These are phyloP conservation scores for Eristalis intricaria DNA, from an alignment of 2,888 invertebrate species.

Conservation along the genomic window DNA sequence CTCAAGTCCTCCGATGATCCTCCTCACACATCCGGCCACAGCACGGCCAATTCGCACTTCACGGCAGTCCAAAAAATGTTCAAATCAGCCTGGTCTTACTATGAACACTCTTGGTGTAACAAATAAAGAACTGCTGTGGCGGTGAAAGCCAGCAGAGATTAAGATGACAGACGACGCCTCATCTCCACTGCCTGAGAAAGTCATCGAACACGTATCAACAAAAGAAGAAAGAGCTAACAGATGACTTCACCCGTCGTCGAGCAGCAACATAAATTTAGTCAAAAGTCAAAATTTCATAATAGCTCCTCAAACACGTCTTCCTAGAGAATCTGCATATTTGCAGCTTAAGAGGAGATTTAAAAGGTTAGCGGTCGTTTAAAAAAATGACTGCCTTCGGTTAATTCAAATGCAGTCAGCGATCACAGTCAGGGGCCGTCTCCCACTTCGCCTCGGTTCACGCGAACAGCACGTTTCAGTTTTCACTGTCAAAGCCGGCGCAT, in stretches of 20 bases:
- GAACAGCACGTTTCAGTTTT: background rate
- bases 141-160: too few species aligned
- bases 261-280: background rate
- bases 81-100: too few species aligned
- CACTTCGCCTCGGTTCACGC: background rate
- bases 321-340: background rate
- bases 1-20: conserved; percentile 33
- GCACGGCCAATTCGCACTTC: background rate
- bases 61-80: conserved; percentile 1
- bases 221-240: background rate
- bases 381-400: background rate
- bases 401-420: background rate
- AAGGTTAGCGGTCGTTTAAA: background rate
- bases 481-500: background rate
- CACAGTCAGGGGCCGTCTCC: background rate
- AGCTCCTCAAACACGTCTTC: background rate
- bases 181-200: too few species aligned
- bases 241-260: background rate
- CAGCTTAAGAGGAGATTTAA: background rate
- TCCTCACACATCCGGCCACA: background rate
- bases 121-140: too few species aligned
- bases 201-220: background rate
- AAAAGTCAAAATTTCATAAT: background rate
- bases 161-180: too few species aligned
- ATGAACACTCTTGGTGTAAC: too few species aligned